Evolutionary conservation across 2,113 vertebrate genomes (phyloP), one percentile per base, ranked within the genome.

Genomic region (Benthochromis sp.): DNA sequence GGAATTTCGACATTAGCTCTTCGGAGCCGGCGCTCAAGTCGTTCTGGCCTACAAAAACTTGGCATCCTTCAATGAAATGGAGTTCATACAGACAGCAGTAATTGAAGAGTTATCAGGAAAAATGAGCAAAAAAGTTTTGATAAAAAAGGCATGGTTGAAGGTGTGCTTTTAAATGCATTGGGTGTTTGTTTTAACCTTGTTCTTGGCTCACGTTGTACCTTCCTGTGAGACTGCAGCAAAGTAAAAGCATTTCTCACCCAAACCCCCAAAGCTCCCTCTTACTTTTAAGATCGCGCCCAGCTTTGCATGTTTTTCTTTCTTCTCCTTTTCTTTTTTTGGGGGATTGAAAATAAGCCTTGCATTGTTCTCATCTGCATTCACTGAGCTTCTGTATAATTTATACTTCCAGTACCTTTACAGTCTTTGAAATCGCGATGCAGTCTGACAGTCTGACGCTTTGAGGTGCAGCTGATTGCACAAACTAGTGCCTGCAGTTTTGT

Each of bases 381-480:
- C 83, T 8, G n/a, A 80, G 85, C 89, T 73, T 88, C 61, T 95
- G 76, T 86, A 93, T 94, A 88, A 95, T 95, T 94, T 88, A 93
- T 93, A 85, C 50, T 84, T 88, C 82, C 90, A 82, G 59, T 90
- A 86, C 83, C 66, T 93, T 92, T 53, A 83, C 87, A 24, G 78
- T 27, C 57, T 84, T 78, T 73, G 69, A 73, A 73, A 45, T 82
- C 53, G 31, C 40, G 78, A 83, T 10, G 36, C 83, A 53, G 82
- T 29, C 81, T 81, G 83, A 66, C 43, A 47, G 45, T 61, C 50
- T 36, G 63, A 21, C 17, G 12, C 59, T 93, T 79, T 52, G n/a
- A 27, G 17, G 38, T 85, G 7, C 57, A 52, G 52, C 69, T 81
- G 71, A 34, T 90, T 79, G 82, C 87, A 66, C 66, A 50, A 63